phyloP scores from a whole-genome alignment of 2,888 invertebrate species.

The Eristalis tenax region DNA sequence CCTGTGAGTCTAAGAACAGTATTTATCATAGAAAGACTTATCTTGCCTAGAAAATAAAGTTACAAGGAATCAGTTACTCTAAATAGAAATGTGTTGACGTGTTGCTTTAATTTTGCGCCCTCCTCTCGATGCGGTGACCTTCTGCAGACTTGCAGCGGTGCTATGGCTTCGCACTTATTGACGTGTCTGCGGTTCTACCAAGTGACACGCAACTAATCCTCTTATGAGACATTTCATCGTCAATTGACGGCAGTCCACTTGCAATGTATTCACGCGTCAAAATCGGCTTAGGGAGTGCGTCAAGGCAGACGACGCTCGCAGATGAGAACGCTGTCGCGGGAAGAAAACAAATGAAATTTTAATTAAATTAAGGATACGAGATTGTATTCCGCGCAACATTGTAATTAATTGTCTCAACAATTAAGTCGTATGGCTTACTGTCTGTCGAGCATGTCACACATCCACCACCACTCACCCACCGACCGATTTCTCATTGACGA shows the following conservation, averaged over 20 bases:
- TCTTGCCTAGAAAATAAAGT: slow-evolving; percentile 57
- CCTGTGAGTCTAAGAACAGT: slow-evolving; percentile 54
- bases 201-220: slow-evolving; percentile 37
- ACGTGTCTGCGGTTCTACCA: background rate
- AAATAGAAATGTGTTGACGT: slow-evolving; percentile 7
- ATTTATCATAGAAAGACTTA: slow-evolving; percentile 65
- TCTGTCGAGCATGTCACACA: background rate
- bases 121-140: background rate
- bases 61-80: slow-evolving; percentile 31
- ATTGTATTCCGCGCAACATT: slow-evolving; percentile 16
- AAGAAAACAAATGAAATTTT: slow-evolving; percentile 81
- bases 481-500: slow-evolving; percentile 9
- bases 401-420: slow-evolving; percentile 26
- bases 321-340: slow-evolving; percentile 74
- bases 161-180: slow-evolving; percentile 18
- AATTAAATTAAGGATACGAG: slow-evolving; percentile 80
- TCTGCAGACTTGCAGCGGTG: background rate
- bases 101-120: slow-evolving; percentile 30
- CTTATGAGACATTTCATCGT: slow-evolving; percentile 50
- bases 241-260: slow-evolving; percentile 45
- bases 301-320: slow-evolving; percentile 62
- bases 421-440: slow-evolving; percentile 31
- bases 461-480: background rate
- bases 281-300: slow-evolving; percentile 40
- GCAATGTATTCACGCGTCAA: slow-evolving; percentile 8